Evolutionary conservation across 2,113 vertebrate genomes (phyloP).

Genomic region (Amphilophus citrinellus): DNA sequence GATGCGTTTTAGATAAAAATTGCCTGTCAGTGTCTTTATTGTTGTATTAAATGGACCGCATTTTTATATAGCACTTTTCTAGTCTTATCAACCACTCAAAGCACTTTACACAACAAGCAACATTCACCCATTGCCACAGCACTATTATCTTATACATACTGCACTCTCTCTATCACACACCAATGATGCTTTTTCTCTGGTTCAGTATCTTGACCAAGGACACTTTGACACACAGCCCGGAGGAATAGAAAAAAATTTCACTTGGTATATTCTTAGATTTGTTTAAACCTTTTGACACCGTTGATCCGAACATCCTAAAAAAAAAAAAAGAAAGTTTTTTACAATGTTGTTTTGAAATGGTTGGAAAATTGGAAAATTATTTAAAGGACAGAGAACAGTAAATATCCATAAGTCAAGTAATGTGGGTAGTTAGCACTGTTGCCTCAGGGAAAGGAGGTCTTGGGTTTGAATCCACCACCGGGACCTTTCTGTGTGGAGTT

Average conservation of each 20-base stretch:
- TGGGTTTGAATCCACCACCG: no score
- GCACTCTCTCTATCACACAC: background rate
- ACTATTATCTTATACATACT: background rate
- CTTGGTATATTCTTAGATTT: background rate
- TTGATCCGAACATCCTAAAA: background rate
- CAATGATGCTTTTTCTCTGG: background rate
- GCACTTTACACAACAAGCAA: background rate
- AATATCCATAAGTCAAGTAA: no score
- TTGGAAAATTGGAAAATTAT: no score
- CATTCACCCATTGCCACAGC: background rate
- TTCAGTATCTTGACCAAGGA: background rate
- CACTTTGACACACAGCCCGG: background rate
- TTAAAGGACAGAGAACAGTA: no score
- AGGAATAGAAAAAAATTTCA: background rate
- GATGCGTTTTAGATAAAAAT: background rate
- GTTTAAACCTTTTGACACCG: background rate
- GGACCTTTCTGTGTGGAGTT: no score
- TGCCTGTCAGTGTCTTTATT: background rate
- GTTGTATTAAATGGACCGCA: background rate
- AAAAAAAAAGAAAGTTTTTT: background rate
- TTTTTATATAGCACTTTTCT: background rate
- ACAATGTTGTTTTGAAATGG: no score
- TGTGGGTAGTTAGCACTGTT: no score
- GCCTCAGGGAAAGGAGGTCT: no score
- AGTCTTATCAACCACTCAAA: background rate